Evolutionary conservation across 2,888 invertebrate genomes (phyloP), one percentile per base, ranked within the genome.

Genomic region (Metellina segmentata): DNA sequence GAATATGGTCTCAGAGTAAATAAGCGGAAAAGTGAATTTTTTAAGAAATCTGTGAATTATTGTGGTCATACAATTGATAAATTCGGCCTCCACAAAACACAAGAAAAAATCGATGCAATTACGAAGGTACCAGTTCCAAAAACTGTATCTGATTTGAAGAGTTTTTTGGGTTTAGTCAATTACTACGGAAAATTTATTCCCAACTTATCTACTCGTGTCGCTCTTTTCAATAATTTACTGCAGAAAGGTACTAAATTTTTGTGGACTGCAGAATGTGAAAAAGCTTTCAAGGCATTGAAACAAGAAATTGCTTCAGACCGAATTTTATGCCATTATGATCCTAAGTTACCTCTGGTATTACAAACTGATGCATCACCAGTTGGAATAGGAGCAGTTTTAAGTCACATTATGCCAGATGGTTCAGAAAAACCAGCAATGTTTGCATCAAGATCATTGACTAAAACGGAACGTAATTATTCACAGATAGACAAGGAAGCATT

Each of bases 401-500:
- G 94, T 6, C 94, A 95, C 90, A 91, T 93, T 51, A 94, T 93
- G 81, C 89, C 91, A 49, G 94, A 95, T 93, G 94, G 94, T n/a
- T 90, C 93, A 16, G 95, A 95, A 90, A 92, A 94, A 92, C 95
- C 95, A 6, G 95, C 95, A 53, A 94, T 94, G 1, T 95, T 94
- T 93, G 95, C 95, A 0, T 95, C 95, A 81, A 94, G 94, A 88
- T 93, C 94, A 6, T 91, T 95, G 20, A 94, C 93, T n/a, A 72
- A 51, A 70, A 91, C 94, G 7, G 94, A 95, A 92, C 92, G 93
- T 71, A 94, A 94, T 34, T 95, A 95, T 93, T 94, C 94, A 19
- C 94, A 95, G 93, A 93, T 95, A 16, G 94, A 95, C 83, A 94
- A 94, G 93, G 95, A 95, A 93, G 95, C 94, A 4, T 93, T 94